A percentile compares a stretch with the other conserved stretches of the same genome.
phyloP scores from a whole-genome alignment of 2,113 vertebrate species.

The Xiphophorus maculatus region DNA sequence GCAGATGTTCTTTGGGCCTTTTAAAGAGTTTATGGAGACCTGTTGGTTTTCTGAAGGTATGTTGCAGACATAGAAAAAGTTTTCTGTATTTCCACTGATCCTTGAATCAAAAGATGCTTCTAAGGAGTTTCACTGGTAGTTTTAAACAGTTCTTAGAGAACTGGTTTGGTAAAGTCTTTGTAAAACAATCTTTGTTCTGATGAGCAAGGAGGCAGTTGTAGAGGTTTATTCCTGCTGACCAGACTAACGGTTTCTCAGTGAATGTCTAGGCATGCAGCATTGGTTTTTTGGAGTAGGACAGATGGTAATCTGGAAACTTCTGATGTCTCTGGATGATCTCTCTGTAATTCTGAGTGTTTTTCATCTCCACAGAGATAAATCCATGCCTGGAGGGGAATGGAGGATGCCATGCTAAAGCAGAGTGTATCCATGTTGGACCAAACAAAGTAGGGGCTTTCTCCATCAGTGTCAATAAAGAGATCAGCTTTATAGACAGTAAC shows the following conservation, averaged over 20 bases:
- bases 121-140: neutral
- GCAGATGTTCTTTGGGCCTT: too few species aligned
- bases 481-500: neutral
- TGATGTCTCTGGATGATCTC: too few species aligned
- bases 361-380: conserved; percentile 86
- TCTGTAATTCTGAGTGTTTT: neutral
- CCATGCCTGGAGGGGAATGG: conserved; percentile 86
- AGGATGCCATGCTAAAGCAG: conserved; percentile 85
- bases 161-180: neutral
- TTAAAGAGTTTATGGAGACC: too few species aligned
- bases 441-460: conserved; percentile 83
- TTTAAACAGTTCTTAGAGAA: neutral
- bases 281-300: too few species aligned
- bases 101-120: neutral
- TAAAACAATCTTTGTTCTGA: too few species aligned
- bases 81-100: neutral
- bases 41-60: too few species aligned
- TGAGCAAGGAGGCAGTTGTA: too few species aligned
- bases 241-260: too few species aligned
- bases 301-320: too few species aligned
- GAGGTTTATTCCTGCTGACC: too few species aligned
- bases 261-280: too few species aligned
- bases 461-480: neutral
- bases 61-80: too few species aligned
- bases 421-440: conserved; percentile 89